Evolutionary conservation across 2,888 invertebrate species (phyloP).

Genomic region (Epinotia ramella): DNA sequence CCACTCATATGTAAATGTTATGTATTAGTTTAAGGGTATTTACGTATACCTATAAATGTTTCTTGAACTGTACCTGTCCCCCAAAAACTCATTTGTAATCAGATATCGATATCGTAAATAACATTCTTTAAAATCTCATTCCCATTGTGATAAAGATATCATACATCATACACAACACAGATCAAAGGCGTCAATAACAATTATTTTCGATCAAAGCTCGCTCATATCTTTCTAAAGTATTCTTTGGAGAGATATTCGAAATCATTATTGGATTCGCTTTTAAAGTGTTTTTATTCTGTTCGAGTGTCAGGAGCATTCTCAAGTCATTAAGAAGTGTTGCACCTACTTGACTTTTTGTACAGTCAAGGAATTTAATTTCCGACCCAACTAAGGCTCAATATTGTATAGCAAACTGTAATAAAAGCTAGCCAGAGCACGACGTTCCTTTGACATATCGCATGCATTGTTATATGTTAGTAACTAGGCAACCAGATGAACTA

Average conservation of each 20-base stretch:
- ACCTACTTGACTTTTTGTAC: background rate
- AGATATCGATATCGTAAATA: background rate
- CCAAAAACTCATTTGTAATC: background rate
- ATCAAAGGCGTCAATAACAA: conserved; percentile 21
- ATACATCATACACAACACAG: conserved; percentile 10
- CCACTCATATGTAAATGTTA: too few species aligned
- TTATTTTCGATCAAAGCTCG: conserved; percentile 11
- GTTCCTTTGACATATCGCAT: too few species aligned
- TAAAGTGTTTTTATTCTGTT: conserved; percentile 12
- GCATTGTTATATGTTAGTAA: too few species aligned
- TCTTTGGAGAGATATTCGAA: background rate
- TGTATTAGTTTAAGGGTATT: too few species aligned
- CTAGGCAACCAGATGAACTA: too few species aligned
- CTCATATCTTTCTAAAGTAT: background rate
- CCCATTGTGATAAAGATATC: conserved; percentile 2
- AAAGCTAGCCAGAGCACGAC: too few species aligned
- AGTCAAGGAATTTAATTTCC: too few species aligned
- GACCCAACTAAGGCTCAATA: too few species aligned
- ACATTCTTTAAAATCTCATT: conserved; percentile 10
- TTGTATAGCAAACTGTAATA: too few species aligned
- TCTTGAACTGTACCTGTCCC: too few species aligned
- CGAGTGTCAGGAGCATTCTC: background rate
- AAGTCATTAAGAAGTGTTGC: background rate
- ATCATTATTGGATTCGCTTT: conserved; percentile 12
- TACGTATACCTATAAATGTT: too few species aligned